Base-by-base conservation (phyloP, 2,797 vertebrate species). In the Rhadinocentrus ornatus region DNA sequence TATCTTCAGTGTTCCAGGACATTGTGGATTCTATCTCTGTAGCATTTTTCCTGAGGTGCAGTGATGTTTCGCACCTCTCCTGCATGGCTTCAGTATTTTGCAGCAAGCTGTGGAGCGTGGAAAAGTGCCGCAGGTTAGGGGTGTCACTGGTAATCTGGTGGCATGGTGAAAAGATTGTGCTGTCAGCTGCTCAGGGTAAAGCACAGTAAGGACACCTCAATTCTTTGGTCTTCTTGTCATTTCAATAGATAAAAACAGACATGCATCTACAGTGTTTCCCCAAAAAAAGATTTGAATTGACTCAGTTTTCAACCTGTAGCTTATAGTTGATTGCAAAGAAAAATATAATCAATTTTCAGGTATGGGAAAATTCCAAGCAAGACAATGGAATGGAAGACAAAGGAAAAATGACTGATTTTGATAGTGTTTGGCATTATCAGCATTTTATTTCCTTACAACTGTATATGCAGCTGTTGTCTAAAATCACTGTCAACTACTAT, bases 121-220 rank as follows among this genome's bases (percentile, higher is more conserved):
- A 73, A 77, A 77, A 66, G 67, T 68, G 77, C 39, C 50, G 32
- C 27, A 55, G 64, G 44, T 73, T 57, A 44, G 12, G 53, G 65
- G 52, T 69, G 70, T 80, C 61, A 71, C 53, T n/a, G 44, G 29
- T 55, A 77, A 84, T 86, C 53, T 44, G 32, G 61, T 26, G 3
- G 68, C 13, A 20, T 60, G 26, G 31, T 5, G 53, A 64, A 73
- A 73, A 41, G 64, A 78, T 53, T 76, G 54, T 48, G 63, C 31
- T 48, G 52, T 63, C 71, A 34, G 16, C 63, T 55, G 41, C 66
- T 48, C 61, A 66, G 55, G 69, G 60, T 82, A 78, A 75, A 37
- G 37, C 32, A 50, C 22, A 64, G 27, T 11, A 29, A 60, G 26
- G 39, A 62, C 39, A 53, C 52, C 41, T 66, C 55, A 65, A 22